These are phyloP conservation scores for Bucco capensis DNA, from an alignment of 2,113 vertebrate species.

Conservation along the genomic window DNA sequence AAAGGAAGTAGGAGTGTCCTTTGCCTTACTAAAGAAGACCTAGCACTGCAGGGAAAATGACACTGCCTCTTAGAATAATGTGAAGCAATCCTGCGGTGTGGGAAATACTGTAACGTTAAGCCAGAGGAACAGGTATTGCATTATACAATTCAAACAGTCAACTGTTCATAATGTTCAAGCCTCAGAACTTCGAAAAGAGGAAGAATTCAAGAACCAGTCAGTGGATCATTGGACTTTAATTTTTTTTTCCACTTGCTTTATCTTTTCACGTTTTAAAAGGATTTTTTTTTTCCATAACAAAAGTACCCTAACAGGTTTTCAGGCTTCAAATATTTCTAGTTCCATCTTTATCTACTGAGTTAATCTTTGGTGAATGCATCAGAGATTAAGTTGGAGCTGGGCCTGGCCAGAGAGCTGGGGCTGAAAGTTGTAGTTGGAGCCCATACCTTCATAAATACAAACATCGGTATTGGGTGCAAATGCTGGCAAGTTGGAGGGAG, in stretches of 20 bases:
- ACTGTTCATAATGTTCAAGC: slow-evolving; percentile 67
- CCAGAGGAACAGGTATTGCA: slow-evolving; percentile 77
- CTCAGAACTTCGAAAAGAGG: slow-evolving; percentile 68
- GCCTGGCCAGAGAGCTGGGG: slow-evolving; percentile 28
- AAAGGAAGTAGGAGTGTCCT: slow-evolving; percentile 71
- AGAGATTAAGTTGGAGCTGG: slow-evolving; percentile 51
- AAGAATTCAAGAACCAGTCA: slow-evolving; percentile 46
- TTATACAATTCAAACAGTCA: slow-evolving; percentile 71
- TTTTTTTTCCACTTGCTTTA: neutral
- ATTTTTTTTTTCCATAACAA: neutral
- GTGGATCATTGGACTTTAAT: neutral
- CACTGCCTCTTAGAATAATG: slow-evolving; percentile 67
- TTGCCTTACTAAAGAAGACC: slow-evolving; percentile 63
- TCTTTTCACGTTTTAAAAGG: neutral
- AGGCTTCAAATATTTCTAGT: slow-evolving; percentile 53
- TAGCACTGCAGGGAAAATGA: slow-evolving; percentile 66
- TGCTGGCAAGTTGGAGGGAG: slow-evolving; percentile 35
- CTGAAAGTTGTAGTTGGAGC: slow-evolving; percentile 8
- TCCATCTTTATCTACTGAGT: slow-evolving; percentile 47
- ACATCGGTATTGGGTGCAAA: slow-evolving; percentile 37
- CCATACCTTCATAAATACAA: slow-evolving; percentile 21
- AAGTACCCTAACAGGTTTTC: slow-evolving; percentile 46
- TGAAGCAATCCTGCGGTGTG: slow-evolving; percentile 75
- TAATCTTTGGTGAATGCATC: slow-evolving; percentile 46
- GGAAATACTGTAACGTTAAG: slow-evolving; percentile 72